phyloP scores from a whole-genome alignment of 2,888 invertebrate species.

The Chaetogeoica ovagalla region DNA sequence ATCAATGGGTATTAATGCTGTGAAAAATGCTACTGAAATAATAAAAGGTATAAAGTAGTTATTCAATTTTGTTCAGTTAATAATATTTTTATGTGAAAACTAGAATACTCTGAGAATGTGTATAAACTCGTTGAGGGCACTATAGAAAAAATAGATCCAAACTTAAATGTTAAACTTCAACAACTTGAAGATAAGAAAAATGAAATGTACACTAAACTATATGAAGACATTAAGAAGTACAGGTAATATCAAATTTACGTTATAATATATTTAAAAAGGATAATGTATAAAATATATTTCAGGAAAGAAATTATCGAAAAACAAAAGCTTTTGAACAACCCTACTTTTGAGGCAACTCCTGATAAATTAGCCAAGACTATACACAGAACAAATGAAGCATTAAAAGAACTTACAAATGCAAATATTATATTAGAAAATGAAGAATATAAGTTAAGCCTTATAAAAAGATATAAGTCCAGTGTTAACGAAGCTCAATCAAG shows the following conservation, averaged over 20 bases:
- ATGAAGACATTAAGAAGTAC: slow-evolving; percentile 15
- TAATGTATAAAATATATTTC: slow-evolving; percentile 14
- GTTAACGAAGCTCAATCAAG: slow-evolving; percentile 26
- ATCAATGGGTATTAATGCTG: background rate
- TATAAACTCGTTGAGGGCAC: slow-evolving; percentile 22
- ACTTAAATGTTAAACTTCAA: slow-evolving; percentile 34
- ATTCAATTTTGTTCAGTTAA: no score
- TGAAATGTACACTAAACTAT: slow-evolving; percentile 5
- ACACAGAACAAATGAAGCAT: slow-evolving; percentile 29
- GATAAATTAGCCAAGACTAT: slow-evolving; percentile 33
- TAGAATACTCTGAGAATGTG: slow-evolving; percentile 35
- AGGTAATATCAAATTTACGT: slow-evolving; percentile 5
- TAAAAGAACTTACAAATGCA: slow-evolving; percentile 14
- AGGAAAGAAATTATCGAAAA: slow-evolving; percentile 39
- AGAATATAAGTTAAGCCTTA: slow-evolving; percentile 6
- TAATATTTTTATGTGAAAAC: slow-evolving; percentile 8
- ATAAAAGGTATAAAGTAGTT: slow-evolving; percentile 27
- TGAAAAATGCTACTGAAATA: slow-evolving; percentile 32
- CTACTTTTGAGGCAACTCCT: slow-evolving; percentile 25
- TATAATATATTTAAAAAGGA: background rate
- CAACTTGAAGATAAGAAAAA: slow-evolving; percentile 40
- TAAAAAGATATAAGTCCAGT: slow-evolving; percentile 20
- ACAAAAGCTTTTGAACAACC: slow-evolving; percentile 32
- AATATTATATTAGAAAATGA: slow-evolving; percentile 27
- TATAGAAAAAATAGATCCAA: slow-evolving; percentile 33